Base-by-base conservation (phyloP, 2,888 invertebrate genomes). In the Theodoxus fluviatilis region DNA sequence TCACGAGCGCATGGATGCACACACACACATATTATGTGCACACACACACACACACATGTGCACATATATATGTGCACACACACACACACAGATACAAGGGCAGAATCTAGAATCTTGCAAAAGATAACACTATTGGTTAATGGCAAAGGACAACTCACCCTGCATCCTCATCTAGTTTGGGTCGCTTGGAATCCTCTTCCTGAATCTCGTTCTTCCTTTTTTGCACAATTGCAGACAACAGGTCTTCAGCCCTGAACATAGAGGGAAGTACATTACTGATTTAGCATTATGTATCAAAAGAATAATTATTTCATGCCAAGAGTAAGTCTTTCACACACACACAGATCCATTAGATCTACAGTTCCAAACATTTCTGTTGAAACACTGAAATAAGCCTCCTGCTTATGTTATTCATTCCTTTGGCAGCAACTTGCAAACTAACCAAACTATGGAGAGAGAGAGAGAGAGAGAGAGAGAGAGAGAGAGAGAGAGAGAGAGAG, bases 161-260 rank as follows among this genome's bases (percentile, higher is more conserved):
- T 33, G 31, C 63, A 22, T 69, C 72, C 38, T 75, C 79, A 43
- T 78, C 81, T 59, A 75, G 75, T 73, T 82, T 85, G 3, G 76
- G 47, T 67, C 83, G 83, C 72, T 84, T 84, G 4, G 74, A 65
- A 18, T 77, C 80, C 25, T 80, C 84, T 35, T 77, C 80, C 25
- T 76, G 81, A 35, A 76, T 79, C 31, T 81, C 79, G 37, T 81
- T 80, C 25, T 72, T 71, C 35, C 77, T 72, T 40, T 81, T 81
- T 22, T 73, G 73, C 18, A 78, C 75, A 68, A 82, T 80, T 68
- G 78, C 78, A 38, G 72, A 72, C 15, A 80, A 72, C 6, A 82
- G 68, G 31, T 79, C 78, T 57, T 82, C 82, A 57, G 80, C 77
- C 64, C 83, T 83, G 74, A 35, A 75, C 72, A 43, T 22, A 52